Evolutionary conservation across 2,113 vertebrate genomes (phyloP).

Genomic region (Hemiscyllium ocellatum): DNA sequence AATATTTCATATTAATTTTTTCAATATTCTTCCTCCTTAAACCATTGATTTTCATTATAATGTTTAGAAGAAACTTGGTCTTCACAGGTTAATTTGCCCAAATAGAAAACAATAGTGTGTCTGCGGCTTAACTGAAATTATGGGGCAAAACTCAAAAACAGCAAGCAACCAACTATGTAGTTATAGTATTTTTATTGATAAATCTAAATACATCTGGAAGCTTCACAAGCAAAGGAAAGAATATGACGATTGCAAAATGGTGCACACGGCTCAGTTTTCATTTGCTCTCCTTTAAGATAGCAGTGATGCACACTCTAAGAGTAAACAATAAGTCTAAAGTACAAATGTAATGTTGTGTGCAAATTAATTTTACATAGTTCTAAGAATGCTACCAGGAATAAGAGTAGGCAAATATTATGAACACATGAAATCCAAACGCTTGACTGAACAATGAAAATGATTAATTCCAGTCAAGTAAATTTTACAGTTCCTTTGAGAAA

Average conservation of each 20-base stretch:
- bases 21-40: not conserved
- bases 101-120: no score
- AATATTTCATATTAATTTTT: not conserved
- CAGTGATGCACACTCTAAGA: not conserved
- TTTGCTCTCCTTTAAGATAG: not conserved
- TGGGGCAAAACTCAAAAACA: not conserved
- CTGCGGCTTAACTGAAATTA: not conserved
- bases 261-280: not conserved
- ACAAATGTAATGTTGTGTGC: not conserved
- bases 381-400: not conserved
- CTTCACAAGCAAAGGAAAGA: not conserved
- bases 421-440: not conserved
- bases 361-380: not conserved
- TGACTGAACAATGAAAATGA: not conserved
- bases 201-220: not conserved
- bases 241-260: not conserved
- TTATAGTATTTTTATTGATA: not conserved
- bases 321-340: not conserved
- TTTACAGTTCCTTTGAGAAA: constrained; percentile 6
- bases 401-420: not conserved
- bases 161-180: not conserved
- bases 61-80: no score
- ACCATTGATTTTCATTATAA: no score
- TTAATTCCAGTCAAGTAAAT: not conserved
- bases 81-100: no score